Evolutionary conservation across 2,888 invertebrate genomes (phyloP).

Genomic region (Pseudanteris insignis): DNA sequence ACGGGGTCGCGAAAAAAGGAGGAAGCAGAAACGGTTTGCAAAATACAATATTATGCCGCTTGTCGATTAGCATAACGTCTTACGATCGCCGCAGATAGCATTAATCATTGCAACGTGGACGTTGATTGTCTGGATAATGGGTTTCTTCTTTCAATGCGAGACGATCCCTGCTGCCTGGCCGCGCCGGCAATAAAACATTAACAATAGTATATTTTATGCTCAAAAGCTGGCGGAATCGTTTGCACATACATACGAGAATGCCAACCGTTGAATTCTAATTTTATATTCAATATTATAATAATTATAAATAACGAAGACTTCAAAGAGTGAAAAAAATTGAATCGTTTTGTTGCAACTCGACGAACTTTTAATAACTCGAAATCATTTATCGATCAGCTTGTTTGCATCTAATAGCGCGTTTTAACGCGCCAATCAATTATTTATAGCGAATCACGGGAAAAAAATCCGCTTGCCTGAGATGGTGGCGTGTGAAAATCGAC

Average conservation of each 20-base stretch:
- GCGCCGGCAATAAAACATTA: conserved; percentile 39
- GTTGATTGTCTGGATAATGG: conserved; percentile 55
- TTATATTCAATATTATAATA: no score
- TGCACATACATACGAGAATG: no score
- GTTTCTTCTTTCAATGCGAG: conserved; percentile 39
- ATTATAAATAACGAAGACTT: no score
- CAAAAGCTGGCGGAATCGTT: conserved; percentile 15
- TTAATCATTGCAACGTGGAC: conserved; percentile 59
- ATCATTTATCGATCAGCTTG: no score
- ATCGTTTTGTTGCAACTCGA: no score
- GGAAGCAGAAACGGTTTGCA: conserved; percentile 25
- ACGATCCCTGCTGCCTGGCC: no score
- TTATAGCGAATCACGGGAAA: no score
- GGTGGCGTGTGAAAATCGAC: no score
- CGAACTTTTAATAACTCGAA: conserved; percentile 16
- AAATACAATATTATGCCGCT: conserved; percentile 45
- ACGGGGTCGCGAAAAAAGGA: conserved; percentile 37
- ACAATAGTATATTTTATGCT: conserved; percentile 34
- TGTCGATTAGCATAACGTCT: conserved; percentile 56
- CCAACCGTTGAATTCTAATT: no score
- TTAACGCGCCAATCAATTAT: conserved; percentile 19
- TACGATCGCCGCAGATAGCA: conserved; percentile 58
- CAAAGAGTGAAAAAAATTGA: no score
- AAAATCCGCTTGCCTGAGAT: no score
- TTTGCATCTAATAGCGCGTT: conserved; percentile 22